These are phyloP conservation scores for Hedychridium roseum DNA, from an alignment of 2,888 invertebrate genomes.

Conservation along the genomic window DNA sequence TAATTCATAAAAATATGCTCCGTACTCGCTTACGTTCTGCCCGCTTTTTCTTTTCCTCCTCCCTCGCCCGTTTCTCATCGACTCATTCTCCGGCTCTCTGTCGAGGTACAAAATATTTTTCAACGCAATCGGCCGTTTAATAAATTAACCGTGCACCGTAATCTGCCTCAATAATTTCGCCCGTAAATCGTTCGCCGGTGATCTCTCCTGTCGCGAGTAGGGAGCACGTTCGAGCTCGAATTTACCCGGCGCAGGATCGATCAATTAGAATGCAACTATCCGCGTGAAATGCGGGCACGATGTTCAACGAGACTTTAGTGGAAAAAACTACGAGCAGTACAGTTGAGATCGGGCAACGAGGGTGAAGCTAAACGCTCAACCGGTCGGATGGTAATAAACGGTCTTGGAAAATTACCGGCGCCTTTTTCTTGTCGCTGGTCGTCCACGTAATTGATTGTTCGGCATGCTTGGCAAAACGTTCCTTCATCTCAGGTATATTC, in stretches of 20 bases:
- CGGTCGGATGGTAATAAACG: conserved; percentile 34
- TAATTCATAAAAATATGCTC: conserved; percentile 38
- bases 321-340: too few relatives aligned
- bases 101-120: conserved; percentile 38
- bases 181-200: conserved; percentile 11
- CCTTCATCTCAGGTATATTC: not conserved
- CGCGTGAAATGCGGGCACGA: conserved; percentile 4
- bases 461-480: conserved; percentile 17
- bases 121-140: conserved; percentile 30
- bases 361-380: conserved; percentile 5
- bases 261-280: too few relatives aligned
- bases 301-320: too few relatives aligned
- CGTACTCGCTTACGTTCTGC: not conserved
- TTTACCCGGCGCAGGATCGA: too few relatives aligned
- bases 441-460: conserved; percentile 43
- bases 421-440: conserved; percentile 27
- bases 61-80: not conserved
- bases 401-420: conserved; percentile 27
- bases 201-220: conserved; percentile 24
- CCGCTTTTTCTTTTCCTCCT: conserved; percentile 1
- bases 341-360: conserved; percentile 9
- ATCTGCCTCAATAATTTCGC: conserved; percentile 29
- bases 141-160: conserved; percentile 37
- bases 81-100: too few relatives aligned
- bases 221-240: conserved; percentile 3